phyloP scores from a whole-genome alignment of 2,113 vertebrate species.

The Stegostoma tigrinum region DNA sequence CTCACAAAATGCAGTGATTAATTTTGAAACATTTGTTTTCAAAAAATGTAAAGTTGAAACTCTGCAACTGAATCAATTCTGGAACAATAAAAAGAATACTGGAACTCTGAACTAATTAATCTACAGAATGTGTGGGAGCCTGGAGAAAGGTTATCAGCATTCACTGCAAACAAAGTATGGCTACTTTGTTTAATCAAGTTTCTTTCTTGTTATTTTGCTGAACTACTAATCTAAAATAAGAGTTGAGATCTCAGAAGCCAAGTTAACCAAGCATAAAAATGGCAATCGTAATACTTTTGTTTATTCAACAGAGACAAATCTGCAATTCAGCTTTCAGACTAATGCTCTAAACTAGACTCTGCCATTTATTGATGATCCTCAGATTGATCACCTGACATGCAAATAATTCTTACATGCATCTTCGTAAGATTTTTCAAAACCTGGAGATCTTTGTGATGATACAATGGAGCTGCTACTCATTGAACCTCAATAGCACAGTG shows the following conservation, averaged over 20 bases:
- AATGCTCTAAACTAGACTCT: neutral
- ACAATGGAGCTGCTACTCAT: too few species aligned
- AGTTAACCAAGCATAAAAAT: neutral
- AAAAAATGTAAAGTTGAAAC: neutral
- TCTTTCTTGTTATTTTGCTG: neutral
- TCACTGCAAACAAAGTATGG: neutral
- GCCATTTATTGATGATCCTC: neutral
- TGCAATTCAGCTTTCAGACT: neutral
- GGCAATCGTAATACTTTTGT: neutral
- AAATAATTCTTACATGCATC: neutral
- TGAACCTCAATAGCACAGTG: too few species aligned
- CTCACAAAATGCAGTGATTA: neutral
- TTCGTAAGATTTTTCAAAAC: too few species aligned
- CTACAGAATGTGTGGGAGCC: neutral
- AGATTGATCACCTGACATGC: neutral
- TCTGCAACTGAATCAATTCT: neutral
- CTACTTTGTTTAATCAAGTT: neutral
- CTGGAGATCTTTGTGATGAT: too few species aligned
- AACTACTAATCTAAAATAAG: neutral
- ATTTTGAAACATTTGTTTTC: neutral
- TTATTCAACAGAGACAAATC: neutral
- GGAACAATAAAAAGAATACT: neutral
- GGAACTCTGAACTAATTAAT: neutral
- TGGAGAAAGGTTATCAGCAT: neutral
- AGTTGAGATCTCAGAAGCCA: neutral